phyloP scores from a whole-genome alignment of 2,113 vertebrate species.

The Danionella cerebrum region DNA sequence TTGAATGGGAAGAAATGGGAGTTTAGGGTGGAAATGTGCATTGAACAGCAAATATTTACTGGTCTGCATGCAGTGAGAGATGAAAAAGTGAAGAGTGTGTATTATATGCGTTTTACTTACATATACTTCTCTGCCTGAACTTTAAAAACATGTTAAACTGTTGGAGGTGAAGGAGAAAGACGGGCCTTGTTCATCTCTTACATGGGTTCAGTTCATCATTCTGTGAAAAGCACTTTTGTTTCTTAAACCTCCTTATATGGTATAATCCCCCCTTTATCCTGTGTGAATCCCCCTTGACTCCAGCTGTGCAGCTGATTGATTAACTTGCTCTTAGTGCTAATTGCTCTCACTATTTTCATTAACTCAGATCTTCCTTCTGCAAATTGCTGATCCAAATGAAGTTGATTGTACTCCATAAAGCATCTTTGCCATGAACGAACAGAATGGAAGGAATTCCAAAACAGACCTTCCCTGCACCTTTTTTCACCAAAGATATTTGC shows the following conservation, averaged over 20 bases:
- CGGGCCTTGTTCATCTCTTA: background rate
- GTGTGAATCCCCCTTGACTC: conserved; percentile 57
- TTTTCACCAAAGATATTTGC: conserved; percentile 12
- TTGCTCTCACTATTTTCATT: conserved; percentile 21
- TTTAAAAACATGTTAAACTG: background rate
- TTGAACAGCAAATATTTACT: conserved; percentile 16
- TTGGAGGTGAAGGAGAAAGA: conserved; percentile 22
- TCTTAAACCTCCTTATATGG: conserved; percentile 13
- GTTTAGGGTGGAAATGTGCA: conserved; percentile 17
- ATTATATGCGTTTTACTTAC: conserved; percentile 33
- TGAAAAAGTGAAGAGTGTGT: conserved; percentile 27
- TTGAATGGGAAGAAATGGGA: conserved; percentile 3
- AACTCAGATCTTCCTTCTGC: conserved; percentile 1
- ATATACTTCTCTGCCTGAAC: conserved; percentile 41
- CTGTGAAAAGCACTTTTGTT: conserved; percentile 13
- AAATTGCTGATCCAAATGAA: background rate
- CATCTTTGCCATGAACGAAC: background rate
- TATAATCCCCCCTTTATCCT: conserved; percentile 8
- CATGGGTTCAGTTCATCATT: background rate
- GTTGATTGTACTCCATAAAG: background rate
- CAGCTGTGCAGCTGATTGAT: conserved; percentile 66
- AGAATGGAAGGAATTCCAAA: background rate
- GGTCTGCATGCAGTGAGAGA: conserved; percentile 19
- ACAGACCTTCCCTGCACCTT: background rate
- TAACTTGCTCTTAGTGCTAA: conserved; percentile 9